phyloP scores from a whole-genome alignment of 1,140 invertebrate species.

The Drosophila ananassae region DNA sequence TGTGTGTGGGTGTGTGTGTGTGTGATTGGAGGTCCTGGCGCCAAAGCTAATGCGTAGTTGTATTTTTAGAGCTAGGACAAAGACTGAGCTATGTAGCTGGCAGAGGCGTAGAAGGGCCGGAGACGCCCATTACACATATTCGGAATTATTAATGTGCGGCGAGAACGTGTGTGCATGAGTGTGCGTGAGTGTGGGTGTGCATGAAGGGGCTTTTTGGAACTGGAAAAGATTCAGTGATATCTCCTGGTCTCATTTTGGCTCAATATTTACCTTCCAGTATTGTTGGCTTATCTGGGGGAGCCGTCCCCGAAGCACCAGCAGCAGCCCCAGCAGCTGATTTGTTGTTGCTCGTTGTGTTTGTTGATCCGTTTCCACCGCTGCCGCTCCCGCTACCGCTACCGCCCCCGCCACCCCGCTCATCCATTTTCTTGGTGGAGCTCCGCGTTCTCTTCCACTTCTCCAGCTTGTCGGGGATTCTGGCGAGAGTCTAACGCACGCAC shows the following conservation, averaged over 20 bases:
- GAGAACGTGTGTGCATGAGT: not conserved
- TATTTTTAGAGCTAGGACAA: conserved; percentile 41
- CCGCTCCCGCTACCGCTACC: conserved; percentile 11
- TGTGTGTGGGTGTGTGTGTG: not conserved
- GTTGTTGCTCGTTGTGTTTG: conserved; percentile 18
- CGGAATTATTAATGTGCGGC: not conserved
- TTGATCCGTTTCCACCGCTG: conserved; percentile 15
- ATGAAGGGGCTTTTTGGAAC: not conserved
- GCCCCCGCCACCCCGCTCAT: conserved; percentile 59
- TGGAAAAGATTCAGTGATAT: not conserved
- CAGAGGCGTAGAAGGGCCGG: not conserved
- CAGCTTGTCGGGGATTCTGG: conserved; percentile 53
- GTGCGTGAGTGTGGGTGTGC: conserved; percentile 9
- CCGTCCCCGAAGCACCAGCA: conserved; percentile 9
- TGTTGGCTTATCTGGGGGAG: conserved; percentile 59
- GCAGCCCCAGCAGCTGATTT: conserved; percentile 45
- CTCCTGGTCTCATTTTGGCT: conserved; percentile 5
- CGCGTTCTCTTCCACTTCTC: conserved; percentile 84
- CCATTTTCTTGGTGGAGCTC: conserved; percentile 80
- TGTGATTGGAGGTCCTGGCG: conserved; percentile 26
- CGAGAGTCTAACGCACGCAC: not conserved
- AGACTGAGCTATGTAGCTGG: not conserved
- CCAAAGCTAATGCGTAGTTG: conserved; percentile 49
- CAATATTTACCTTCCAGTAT: conserved; percentile 73
- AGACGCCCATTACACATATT: conserved; percentile 31